These are phyloP conservation scores for Spilosoma lubricipeda DNA, from an alignment of 2,888 invertebrate species.

Conservation along the genomic window DNA sequence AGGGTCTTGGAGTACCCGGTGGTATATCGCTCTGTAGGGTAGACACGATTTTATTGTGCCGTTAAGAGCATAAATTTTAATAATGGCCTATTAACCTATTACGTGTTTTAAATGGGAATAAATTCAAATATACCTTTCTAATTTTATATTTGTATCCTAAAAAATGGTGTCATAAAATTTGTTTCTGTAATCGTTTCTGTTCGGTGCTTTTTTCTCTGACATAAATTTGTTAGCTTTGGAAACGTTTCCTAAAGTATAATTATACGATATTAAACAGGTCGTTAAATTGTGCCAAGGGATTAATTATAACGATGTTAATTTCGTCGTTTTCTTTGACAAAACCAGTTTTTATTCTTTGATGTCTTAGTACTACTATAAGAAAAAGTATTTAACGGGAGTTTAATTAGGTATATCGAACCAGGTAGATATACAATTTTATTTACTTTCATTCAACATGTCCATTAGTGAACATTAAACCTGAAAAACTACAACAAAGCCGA, in stretches of 20 bases:
- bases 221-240: constrained; percentile 15
- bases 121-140: constrained; percentile 33
- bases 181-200: constrained; percentile 22
- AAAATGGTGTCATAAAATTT: constrained; percentile 26
- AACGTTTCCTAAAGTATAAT: constrained; percentile 4
- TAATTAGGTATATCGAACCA: background rate
- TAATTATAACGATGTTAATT: background rate
- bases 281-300: constrained; percentile 1
- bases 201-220: constrained; percentile 18
- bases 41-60: constrained; percentile 35
- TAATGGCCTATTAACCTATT: constrained; percentile 46
- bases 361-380: background rate
- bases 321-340: background rate
- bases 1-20: constrained; percentile 19
- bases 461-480: background rate
- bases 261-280: constrained; percentile 1
- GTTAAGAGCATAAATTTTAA: constrained; percentile 35
- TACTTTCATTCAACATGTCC: background rate
- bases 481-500: background rate
- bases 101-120: constrained; percentile 40
- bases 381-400: background rate
- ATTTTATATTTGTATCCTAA: constrained; percentile 40
- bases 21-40: constrained; percentile 10
- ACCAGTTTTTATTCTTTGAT: background rate
- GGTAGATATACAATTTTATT: background rate